These are phyloP conservation scores for Callorhinus ursinus DNA, from an alignment of 2,113 vertebrate genomes.

Conservation along the genomic window DNA sequence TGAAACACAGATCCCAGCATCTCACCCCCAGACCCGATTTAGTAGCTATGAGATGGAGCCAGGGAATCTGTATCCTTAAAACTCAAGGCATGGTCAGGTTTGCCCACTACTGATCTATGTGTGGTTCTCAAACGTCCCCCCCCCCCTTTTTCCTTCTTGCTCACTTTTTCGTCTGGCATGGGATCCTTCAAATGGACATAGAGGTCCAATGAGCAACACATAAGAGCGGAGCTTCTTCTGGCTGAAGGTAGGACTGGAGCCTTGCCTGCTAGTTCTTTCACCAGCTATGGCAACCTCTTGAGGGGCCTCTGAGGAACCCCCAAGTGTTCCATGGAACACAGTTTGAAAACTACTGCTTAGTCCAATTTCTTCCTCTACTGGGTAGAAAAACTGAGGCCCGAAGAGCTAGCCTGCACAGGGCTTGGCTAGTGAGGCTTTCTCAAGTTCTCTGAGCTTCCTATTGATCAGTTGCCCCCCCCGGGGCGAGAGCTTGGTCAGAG, in stretches of 20 bases:
- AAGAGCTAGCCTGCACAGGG: background rate
- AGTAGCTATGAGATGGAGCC: background rate
- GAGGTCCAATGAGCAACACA: background rate
- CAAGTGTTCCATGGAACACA: background rate
- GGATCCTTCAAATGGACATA: background rate
- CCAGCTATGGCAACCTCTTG: background rate
- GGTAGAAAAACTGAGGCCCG: background rate
- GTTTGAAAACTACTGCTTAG: background rate
- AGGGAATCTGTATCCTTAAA: background rate
- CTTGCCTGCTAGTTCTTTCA: background rate
- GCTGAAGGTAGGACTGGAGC: background rate
- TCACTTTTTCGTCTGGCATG: too few relatives aligned
- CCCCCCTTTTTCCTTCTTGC: background rate
- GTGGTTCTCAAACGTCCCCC: background rate
- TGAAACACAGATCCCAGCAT: background rate
- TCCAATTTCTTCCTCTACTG: background rate
- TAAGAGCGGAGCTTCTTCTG: background rate
- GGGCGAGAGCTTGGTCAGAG: background rate
- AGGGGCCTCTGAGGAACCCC: background rate
- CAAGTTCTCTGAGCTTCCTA: background rate
- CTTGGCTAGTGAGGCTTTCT: background rate
- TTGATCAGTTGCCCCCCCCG: fast-evolving
- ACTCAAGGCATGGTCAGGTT: background rate
- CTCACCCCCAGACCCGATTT: background rate
- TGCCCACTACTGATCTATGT: background rate